A percentile compares a stretch with the other conserved stretches of the same genome.
phyloP scores from a whole-genome alignment of 2,797 vertebrate genomes.

The Platyrinchus mystaceus region DNA sequence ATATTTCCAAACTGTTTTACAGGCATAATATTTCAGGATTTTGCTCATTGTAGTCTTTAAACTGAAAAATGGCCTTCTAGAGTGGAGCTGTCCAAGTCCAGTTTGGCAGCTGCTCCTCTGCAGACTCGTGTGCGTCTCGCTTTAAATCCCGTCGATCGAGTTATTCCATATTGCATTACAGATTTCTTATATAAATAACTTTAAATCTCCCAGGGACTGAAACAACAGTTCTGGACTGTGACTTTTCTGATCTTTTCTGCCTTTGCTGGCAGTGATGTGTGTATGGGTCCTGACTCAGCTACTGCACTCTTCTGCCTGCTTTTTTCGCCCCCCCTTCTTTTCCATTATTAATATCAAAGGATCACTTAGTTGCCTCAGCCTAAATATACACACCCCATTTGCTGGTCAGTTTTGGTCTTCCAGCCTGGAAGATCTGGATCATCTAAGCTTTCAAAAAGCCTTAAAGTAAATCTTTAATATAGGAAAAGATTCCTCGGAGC shows the following conservation, averaged over 20 bases:
- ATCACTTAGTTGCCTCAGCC: background rate
- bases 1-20: conserved; percentile 34
- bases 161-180: background rate
- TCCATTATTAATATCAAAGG: background rate
- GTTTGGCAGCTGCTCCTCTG: conserved; percentile 16
- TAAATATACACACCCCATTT: background rate
- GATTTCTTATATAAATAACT: background rate
- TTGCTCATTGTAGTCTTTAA: conserved; percentile 6
- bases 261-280: background rate
- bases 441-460: background rate
- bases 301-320: background rate
- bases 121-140: background rate
- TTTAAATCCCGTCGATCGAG: background rate
- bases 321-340: background rate
- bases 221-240: background rate
- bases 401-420: background rate
- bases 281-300: background rate
- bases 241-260: background rate
- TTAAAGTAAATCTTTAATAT: background rate
- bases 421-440: background rate
- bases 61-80: background rate
- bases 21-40: background rate
- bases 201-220: background rate
- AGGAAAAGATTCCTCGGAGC: background rate
- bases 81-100: background rate